Evolutionary conservation across 2,113 vertebrate genomes (phyloP).

Genomic region (Oenanthe melanoleuca): DNA sequence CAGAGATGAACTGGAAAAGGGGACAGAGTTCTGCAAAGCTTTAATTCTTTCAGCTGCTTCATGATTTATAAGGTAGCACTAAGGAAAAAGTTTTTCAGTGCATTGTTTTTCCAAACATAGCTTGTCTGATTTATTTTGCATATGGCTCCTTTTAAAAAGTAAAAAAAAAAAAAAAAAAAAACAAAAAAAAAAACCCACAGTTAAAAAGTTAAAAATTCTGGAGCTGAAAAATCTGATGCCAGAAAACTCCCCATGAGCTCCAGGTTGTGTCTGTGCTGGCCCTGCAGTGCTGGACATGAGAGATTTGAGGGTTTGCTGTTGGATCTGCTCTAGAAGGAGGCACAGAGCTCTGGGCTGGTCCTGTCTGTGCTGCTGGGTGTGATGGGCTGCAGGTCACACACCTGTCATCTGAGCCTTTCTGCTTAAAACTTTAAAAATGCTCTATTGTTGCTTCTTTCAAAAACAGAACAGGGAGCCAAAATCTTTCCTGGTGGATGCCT

Average conservation of each 20-base stretch:
- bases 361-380: background rate
- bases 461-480: background rate
- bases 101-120: background rate
- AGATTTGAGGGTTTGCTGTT: background rate
- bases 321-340: background rate
- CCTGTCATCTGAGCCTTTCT: background rate
- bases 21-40: background rate
- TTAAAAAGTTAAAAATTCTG: background rate
- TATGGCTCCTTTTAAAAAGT: background rate
- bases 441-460: background rate
- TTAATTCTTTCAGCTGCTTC: background rate
- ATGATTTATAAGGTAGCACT: background rate
- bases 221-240: background rate
- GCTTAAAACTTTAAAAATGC: background rate
- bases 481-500: background rate
- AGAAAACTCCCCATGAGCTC: background rate
- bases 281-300: background rate
- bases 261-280: background rate
- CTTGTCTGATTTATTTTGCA: background rate
- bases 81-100: background rate
- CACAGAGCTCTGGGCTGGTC: background rate
- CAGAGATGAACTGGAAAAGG: background rate
- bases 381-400: background rate
- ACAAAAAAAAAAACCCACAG: too few species aligned
- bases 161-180: too few species aligned